Conservation (phyloP, 2,113 vertebrate species). For the Progne subis region DNA sequence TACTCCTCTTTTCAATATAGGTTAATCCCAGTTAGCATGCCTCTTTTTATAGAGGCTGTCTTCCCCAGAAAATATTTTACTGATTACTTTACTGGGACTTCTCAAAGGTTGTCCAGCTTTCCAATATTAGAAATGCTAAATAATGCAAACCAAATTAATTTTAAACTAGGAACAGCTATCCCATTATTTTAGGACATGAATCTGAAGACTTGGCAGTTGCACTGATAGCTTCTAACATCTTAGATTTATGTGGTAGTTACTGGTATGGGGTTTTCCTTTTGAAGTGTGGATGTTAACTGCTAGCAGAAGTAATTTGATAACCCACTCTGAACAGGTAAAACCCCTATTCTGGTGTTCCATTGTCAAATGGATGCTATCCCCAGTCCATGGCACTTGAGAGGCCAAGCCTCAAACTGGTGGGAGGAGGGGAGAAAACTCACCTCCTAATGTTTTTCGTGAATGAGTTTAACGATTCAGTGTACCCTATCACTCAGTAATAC, state of each 20-base stretch:
- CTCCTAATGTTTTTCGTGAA: background rate
- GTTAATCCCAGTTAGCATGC: constrained; percentile 44
- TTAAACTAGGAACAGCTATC: background rate
- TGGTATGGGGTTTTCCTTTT: background rate
- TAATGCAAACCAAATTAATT: constrained; percentile 3
- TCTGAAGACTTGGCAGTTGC: background rate
- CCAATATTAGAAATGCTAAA: constrained; percentile 9
- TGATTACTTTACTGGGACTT: background rate
- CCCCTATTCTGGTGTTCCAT: background rate
- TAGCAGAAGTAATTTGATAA: background rate
- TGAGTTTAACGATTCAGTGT: background rate
- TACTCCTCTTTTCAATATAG: constrained; percentile 70
- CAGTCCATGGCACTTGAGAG: background rate
- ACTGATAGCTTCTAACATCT: background rate
- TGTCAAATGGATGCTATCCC: background rate
- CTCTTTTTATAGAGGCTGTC: constrained; percentile 53
- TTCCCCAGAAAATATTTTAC: background rate
- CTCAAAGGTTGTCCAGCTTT: background rate
- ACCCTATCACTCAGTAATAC: background rate
- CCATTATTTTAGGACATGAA: constrained; percentile 11
- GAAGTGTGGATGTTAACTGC: background rate
- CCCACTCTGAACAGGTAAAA: background rate
- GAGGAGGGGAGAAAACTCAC: background rate
- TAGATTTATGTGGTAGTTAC: background rate
- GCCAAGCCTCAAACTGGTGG: background rate